Evolutionary conservation across 2,113 vertebrate genomes (phyloP), one percentile per base, ranked within the genome.

Genomic region (Plecturocebus donacophilus): DNA sequence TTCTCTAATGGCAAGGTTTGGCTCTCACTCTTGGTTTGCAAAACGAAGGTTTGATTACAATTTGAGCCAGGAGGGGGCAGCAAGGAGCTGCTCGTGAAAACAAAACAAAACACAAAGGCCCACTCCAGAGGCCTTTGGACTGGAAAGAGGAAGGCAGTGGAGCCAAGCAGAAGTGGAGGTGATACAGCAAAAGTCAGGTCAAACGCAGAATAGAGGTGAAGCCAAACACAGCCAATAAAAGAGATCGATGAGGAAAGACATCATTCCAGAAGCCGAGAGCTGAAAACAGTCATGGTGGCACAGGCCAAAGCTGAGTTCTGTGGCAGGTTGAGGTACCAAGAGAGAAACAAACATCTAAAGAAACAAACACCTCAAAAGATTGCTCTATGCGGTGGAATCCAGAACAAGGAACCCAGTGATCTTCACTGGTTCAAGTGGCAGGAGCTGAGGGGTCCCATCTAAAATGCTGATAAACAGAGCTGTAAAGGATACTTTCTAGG

Each of bases 51-150:
- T 93, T 92, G 94, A 87, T 84, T 92, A 84, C 45, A 90, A 16
- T 87, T 68, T 81, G 32, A 95, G 30, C 92, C 97, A 98, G 97
- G 54, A 97, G 97, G 96, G 97, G 96, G 97, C 94, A 97, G 97
- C 98, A 98, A 96, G 97, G 95, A 98, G 97, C 95, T 95, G n/a
- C 81, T 87, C 47, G 58, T 47, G 17, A 21, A 64, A 45, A 70
- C 2, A 47, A 66, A 61, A 54, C 10, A 93, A 79, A 89, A 4
- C 6, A 83, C 80, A 80, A 86, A 90, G 56, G 30, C 40, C 17
- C 47, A 93, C 17, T 83, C 52, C 49, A 52, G 23, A 93, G 49
- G 21, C 21, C 80, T 85, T 68, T 40, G 52, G 20, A n/a, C 0
- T 79, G 58, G 21, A 64, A 94, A 89, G 12, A 17, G 35, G 49